Evolutionary conservation across 2,888 invertebrate genomes (phyloP), one percentile per base, ranked within the genome.

Genomic region (Erannis defoliaria): DNA sequence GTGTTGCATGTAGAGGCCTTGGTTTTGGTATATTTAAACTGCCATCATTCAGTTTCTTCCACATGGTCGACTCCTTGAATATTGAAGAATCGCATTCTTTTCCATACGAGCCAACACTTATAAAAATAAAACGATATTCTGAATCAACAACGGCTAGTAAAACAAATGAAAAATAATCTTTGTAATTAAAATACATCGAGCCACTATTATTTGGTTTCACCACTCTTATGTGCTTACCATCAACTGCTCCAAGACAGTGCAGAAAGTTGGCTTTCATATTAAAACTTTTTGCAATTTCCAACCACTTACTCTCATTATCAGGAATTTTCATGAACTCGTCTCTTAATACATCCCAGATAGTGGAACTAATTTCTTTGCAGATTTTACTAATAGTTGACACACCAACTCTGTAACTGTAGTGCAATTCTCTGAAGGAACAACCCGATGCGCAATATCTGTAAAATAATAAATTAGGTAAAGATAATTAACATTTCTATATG

Each of bases 31-130:
- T 62, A 43, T 70, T 50, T 64, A 74, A 65, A 58, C 63, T 66
- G 2, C 31, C 31, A 31, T 31, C 31, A 31, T 31, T 31, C 1
- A 31, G 0, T 64, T 56, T 70, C 55, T 74, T 61, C 67, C 64
- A 73, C 38, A 78, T 53, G 54, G 48, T 67, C 21, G 67, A 66
- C 35, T 72, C 61, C 62, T 75, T 68, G 55, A 76, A 76, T 65
- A 77, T 75, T 19, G 64, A 62, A 21, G 70, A 66, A 70, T 54
- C 46, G 46, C 31, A 48, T 48, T 68, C 66, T 68, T 70, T 72
- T 31, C 73, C 73, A 62, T 74, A 75, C 19, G 72, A 66, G 60
- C 77, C 73, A 48, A 75, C 68, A 56, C 73, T 71, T 21, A 74
- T 62, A 59, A 50, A 60, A 40, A 38, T 55, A 46, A 62, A 67